Evolutionary conservation across 2,797 vertebrate genomes (phyloP).

Genomic region (Anisognathus igniventris): DNA sequence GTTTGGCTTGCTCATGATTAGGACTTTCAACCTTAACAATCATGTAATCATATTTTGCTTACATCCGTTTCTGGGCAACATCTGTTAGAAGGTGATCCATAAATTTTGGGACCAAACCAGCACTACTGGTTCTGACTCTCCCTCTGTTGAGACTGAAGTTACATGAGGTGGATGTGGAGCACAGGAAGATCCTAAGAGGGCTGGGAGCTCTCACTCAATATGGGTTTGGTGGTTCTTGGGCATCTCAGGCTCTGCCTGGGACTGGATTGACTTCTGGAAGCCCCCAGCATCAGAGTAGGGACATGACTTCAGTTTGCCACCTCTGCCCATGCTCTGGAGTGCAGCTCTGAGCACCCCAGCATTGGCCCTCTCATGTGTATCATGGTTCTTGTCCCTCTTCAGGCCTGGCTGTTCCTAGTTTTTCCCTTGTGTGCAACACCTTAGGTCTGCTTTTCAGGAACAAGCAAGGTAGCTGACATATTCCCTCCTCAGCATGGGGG

Average conservation of each 20-base stretch:
- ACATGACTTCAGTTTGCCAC: background rate
- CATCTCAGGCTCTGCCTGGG: background rate
- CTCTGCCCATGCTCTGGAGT: background rate
- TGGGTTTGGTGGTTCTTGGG: background rate
- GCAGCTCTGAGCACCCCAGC: background rate
- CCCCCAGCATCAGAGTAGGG: background rate
- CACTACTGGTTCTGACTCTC: background rate
- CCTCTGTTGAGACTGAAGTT: background rate
- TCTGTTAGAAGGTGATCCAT: background rate
- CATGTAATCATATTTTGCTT: background rate
- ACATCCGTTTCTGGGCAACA: background rate
- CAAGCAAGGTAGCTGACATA: background rate
- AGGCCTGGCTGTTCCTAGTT: background rate
- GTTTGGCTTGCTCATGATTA: background rate
- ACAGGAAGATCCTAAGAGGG: background rate
- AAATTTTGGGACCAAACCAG: background rate
- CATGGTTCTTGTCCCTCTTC: background rate
- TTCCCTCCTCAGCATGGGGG: background rate
- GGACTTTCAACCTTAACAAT: background rate
- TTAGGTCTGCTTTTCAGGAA: background rate
- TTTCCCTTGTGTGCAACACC: background rate
- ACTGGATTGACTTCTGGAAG: background rate
- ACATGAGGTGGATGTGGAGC: background rate
- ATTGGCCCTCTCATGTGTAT: accelerated
- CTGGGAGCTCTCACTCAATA: background rate